Percentiles rank a stretch among this genome's conserved stretches.
These are phyloP conservation scores for Drosophila aff. DNA, from an alignment of 1,140 invertebrate species.

Conservation along the genomic window DNA sequence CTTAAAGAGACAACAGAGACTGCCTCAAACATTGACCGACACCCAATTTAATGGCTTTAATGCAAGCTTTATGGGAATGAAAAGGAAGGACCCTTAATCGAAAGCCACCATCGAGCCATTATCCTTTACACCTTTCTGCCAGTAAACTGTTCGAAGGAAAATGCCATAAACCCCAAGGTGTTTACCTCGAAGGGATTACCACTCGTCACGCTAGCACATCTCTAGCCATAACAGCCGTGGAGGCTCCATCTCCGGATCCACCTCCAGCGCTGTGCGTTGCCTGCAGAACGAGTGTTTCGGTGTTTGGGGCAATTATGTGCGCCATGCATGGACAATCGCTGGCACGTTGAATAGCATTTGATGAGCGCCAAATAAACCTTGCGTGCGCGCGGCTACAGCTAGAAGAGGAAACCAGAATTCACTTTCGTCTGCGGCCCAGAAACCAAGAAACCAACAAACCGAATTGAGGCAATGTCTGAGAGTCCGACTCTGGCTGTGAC, in stretches of 20 bases:
- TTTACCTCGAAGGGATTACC: conserved; percentile 44
- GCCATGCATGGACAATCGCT: conserved; percentile 40
- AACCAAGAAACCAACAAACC: conserved; percentile 58
- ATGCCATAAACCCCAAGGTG: conserved; percentile 29
- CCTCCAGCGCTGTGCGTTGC: conserved; percentile 11
- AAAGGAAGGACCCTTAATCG: conserved; percentile 16
- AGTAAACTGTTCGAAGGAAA: conserved; percentile 21
- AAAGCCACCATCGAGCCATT: conserved; percentile 15
- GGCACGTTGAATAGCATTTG: conserved; percentile 16
- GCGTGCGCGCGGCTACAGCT: conserved; percentile 41
- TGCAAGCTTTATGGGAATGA: not conserved
- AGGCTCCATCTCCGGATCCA: not conserved
- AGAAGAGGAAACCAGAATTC: conserved; percentile 61
- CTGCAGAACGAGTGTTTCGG: conserved; percentile 7
- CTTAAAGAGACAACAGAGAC: conserved; percentile 3
- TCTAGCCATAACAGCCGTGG: conserved; percentile 1
- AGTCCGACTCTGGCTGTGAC: conserved; percentile 12
- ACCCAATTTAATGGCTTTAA: conserved; percentile 9
- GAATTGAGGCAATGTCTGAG: conserved; percentile 52
- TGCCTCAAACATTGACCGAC: not conserved
- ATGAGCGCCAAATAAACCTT: conserved; percentile 41
- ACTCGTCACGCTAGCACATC: conserved; percentile 49
- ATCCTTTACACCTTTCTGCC: conserved; percentile 18
- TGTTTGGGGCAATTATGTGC: conserved; percentile 49
- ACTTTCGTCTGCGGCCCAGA: conserved; percentile 69